A percentile compares a stretch with the other conserved stretches of the same genome.
These are phyloP conservation scores for Spea hammondii DNA, from an alignment of 2,797 vertebrate species.

Conservation along the genomic window DNA sequence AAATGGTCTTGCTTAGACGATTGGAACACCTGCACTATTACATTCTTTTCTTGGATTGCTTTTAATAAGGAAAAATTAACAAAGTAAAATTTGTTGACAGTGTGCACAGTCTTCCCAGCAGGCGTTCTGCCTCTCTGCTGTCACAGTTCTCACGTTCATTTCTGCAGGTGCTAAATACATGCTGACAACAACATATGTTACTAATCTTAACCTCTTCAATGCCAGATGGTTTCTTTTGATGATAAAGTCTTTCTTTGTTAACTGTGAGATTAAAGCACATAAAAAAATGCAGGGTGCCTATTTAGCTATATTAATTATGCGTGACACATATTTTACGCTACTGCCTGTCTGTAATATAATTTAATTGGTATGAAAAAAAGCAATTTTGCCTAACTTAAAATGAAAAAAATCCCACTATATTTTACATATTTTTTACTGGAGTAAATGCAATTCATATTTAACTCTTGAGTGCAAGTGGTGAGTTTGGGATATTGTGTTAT, in stretches of 20 bases:
- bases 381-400: constrained; percentile 16
- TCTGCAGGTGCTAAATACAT: constrained; percentile 78
- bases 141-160: constrained; percentile 69
- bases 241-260: constrained; percentile 53
- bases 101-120: constrained; percentile 58
- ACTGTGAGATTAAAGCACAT: constrained; percentile 69
- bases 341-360: constrained; percentile 7
- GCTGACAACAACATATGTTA: constrained; percentile 80
- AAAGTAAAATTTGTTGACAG: constrained; percentile 74
- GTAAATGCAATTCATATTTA: too few relatives aligned
- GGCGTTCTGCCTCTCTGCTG: constrained; percentile 67
- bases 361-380: constrained; percentile 27
- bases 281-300: constrained; percentile 63
- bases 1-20: constrained; percentile 45
- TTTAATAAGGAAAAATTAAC: constrained; percentile 73
- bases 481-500: too few relatives aligned
- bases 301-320: constrained; percentile 34
- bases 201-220: constrained; percentile 64
- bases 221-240: constrained; percentile 16
- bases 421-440: too few relatives aligned
- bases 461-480: too few relatives aligned
- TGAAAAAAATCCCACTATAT: neutral
- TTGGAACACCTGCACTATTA: constrained; percentile 62
- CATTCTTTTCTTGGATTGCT: constrained; percentile 58
- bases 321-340: constrained; percentile 24